Percentiles rank a stretch among this genome's conserved stretches.
Evolutionary conservation across 2,113 vertebrate genomes (phyloP).

Genomic region (Hypomesus transpacificus): DNA sequence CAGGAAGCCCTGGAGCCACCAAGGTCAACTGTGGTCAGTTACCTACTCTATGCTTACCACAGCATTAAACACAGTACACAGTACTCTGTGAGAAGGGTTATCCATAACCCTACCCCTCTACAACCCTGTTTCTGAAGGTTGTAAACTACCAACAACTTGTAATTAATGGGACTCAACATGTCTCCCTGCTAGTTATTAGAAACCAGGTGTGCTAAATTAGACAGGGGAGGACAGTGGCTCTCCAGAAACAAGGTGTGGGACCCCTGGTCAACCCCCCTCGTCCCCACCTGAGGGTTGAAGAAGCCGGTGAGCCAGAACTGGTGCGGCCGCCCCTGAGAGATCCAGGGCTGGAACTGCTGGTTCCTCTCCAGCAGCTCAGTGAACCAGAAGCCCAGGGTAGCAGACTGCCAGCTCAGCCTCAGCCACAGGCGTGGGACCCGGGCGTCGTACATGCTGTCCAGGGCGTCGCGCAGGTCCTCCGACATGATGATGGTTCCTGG

Average conservation of each 20-base stretch:
- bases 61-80: not conserved
- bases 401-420: constrained; percentile 78
- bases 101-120: too few species aligned
- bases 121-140: too few species aligned
- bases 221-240: too few species aligned
- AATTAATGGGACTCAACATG: too few species aligned
- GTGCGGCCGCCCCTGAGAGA: constrained; percentile 68
- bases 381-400: constrained; percentile 84
- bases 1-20: constrained; percentile 72
- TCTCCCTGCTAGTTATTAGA: too few species aligned
- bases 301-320: constrained; percentile 84
- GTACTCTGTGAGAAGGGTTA: not conserved
- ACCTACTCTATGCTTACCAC: not conserved
- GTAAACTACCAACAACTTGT: too few species aligned
- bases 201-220: too few species aligned
- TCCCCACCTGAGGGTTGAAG: constrained; percentile 80
- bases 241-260: not conserved
- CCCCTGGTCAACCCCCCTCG: not conserved
- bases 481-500: constrained; percentile 83
- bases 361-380: constrained; percentile 82
- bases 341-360: constrained; percentile 77
- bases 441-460: constrained; percentile 80
- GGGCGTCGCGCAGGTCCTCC: constrained; percentile 78
- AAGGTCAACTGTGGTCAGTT: not conserved
- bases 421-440: constrained; percentile 77